Evolutionary conservation across 92 coral and sea anemone species (phyloP).

Genomic region (Palythoa grandiflora): DNA sequence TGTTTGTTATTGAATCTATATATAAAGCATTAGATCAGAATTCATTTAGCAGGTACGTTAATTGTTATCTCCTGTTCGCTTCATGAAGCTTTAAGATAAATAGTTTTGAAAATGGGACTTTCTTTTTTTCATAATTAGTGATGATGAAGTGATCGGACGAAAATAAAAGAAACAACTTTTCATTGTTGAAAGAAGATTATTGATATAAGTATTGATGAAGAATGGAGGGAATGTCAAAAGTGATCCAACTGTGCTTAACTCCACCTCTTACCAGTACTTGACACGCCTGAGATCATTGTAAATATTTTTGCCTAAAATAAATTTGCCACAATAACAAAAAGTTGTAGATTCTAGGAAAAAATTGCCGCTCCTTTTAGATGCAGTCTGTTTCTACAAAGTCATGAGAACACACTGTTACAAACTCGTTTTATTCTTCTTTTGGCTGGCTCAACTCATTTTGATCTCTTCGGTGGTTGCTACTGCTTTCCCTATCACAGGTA

Average conservation of each 20-base stretch:
- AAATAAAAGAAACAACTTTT: background rate
- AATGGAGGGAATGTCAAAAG: background rate
- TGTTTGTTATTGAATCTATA: background rate
- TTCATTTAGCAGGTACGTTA: conserved; percentile 20
- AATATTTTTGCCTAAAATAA: conserved; percentile 7
- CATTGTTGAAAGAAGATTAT: background rate
- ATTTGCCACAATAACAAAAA: background rate
- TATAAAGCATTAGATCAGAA: conserved; percentile 1
- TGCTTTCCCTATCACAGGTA: background rate
- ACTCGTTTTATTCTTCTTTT: background rate
- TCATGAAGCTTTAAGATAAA: background rate
- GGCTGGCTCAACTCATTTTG: background rate
- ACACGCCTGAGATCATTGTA: conserved; percentile 18
- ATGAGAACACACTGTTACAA: background rate
- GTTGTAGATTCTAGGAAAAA: background rate
- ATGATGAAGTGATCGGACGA: background rate
- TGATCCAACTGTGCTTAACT: background rate
- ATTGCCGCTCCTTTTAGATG: background rate
- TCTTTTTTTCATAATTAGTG: background rate
- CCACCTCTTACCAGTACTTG: background rate
- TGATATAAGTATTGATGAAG: background rate
- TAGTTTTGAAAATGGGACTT: background rate
- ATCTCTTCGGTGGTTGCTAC: background rate
- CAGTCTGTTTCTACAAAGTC: background rate
- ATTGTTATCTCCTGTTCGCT: background rate